Evolutionary conservation across 2,113 vertebrate genomes (phyloP), one percentile per base, ranked within the genome.

Genomic region (Tragelaphus imberbis): DNA sequence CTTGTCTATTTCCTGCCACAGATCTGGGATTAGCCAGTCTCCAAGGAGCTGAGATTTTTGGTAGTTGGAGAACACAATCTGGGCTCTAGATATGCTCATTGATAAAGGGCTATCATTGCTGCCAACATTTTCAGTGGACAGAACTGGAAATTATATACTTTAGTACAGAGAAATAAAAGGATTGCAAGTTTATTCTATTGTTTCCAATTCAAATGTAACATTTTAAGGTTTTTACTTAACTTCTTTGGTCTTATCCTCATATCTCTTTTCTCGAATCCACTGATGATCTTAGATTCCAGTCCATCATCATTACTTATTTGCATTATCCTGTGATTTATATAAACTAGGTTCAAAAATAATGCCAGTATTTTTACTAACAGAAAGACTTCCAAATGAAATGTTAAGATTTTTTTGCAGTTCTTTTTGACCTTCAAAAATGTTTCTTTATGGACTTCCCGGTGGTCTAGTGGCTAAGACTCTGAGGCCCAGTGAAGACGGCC

Each of bases 231-330:
- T 59, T 95, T 80, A 49, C 23, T 97, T 92, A 95, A 94, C 61
- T 79, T 94, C 84, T 95, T 97, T 96, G 80, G 87, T 95, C 75
- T 95, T 93, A 63, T 51, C 86, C 36, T 95, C 71, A 11, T 36
- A 33, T 44, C 56, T 91, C 80, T 86, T 68, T 96, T 94, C 81
- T 95, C 47, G 0, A 40, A 55, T 25, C 55, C 33, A 53, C 40
- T 49, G 90, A 93, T 30, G n/a, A 81, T 75, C 28, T 89, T 89
- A 33, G 53, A 94, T 88, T 93, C 88, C 56, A 55, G 58, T 53
- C 71, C 40, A 85, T 96, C 79, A 93, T 97, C 84, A 93, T 97
- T 90, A 81, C 33, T 75, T 89, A 58, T 95, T 94, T 96, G 65
- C 58, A 95, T 97, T 95, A 82, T 53, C 14, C 21, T 93, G 44